phyloP scores from a whole-genome alignment of 2,113 vertebrate species.

The Amphilophus citrinellus region DNA sequence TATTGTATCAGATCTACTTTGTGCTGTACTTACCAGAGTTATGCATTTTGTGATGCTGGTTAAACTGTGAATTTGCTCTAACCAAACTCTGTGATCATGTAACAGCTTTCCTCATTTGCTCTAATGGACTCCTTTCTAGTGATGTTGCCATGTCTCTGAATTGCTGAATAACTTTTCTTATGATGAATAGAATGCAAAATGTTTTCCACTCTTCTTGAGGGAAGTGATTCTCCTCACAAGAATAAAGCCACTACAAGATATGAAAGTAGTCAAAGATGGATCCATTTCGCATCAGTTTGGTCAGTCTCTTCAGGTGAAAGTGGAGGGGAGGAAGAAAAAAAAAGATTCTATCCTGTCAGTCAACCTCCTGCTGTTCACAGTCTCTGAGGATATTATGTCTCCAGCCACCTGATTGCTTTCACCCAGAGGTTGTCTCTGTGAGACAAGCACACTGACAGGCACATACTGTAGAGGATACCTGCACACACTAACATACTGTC shows the following conservation, averaged over 20 bases:
- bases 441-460: conserved; percentile 54
- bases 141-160: background rate
- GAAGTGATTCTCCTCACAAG: background rate
- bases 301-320: conserved; percentile 45
- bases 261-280: conserved; percentile 9
- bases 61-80: conserved; percentile 1
- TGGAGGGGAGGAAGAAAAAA: conserved; percentile 20
- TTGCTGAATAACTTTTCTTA: background rate
- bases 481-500: conserved; percentile 45
- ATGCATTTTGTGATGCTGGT: background rate
- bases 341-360: conserved; percentile 53
- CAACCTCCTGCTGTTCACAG: conserved; percentile 44
- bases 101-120: background rate
- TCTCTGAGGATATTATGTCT: conserved; percentile 71
- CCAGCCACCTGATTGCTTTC: conserved; percentile 65
- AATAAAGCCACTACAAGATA: background rate
- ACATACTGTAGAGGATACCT: conserved; percentile 41
- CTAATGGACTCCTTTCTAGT: background rate
- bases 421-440: conserved; percentile 56
- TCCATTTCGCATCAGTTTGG: conserved; percentile 13
- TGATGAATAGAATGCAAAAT: background rate
- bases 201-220: background rate
- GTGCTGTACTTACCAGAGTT: background rate
- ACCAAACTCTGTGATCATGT: background rate
- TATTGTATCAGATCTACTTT: background rate